Evolutionary conservation across 2,888 invertebrate genomes (phyloP).

Genomic region (Rugalucina vietnamica): DNA sequence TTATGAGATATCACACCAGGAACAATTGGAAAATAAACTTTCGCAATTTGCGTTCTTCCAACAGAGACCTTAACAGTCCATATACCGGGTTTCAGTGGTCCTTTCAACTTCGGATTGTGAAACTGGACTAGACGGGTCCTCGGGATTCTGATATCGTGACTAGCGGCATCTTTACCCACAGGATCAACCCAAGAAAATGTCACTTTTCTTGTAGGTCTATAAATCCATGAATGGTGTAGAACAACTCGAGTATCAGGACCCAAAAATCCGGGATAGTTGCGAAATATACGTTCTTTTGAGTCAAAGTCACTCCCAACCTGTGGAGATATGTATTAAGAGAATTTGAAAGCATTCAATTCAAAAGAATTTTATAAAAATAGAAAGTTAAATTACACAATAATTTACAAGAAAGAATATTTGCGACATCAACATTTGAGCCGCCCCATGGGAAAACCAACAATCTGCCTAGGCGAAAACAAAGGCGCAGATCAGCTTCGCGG

Average conservation of each 20-base stretch:
- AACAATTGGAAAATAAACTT: not conserved
- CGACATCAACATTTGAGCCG: too few relatives aligned
- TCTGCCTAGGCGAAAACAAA: too few relatives aligned
- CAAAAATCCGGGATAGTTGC: not conserved
- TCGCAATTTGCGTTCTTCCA: not conserved
- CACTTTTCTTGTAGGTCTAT: not conserved
- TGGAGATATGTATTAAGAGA: too few relatives aligned
- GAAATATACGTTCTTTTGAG: not conserved
- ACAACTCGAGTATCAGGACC: not conserved
- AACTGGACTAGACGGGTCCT: not conserved
- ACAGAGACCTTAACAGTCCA: not conserved
- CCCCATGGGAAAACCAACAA: too few relatives aligned
- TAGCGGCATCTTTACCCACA: not conserved
- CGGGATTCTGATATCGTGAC: not conserved
- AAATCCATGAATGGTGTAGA: not conserved
- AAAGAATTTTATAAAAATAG: too few relatives aligned
- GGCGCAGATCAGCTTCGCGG: too few relatives aligned
- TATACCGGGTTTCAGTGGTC: not conserved
- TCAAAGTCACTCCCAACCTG: constrained; percentile 2
- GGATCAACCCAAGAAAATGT: not conserved
- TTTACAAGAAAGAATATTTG: too few relatives aligned
- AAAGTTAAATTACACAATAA: too few relatives aligned
- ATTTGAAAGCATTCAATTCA: too few relatives aligned
- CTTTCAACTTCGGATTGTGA: not conserved
- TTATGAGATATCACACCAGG: too few relatives aligned